A percentile compares a stretch with the other conserved stretches of the same genome.
Evolutionary conservation across 2,113 vertebrate species (phyloP).

Genomic region (Asarcornis scutulata): DNA sequence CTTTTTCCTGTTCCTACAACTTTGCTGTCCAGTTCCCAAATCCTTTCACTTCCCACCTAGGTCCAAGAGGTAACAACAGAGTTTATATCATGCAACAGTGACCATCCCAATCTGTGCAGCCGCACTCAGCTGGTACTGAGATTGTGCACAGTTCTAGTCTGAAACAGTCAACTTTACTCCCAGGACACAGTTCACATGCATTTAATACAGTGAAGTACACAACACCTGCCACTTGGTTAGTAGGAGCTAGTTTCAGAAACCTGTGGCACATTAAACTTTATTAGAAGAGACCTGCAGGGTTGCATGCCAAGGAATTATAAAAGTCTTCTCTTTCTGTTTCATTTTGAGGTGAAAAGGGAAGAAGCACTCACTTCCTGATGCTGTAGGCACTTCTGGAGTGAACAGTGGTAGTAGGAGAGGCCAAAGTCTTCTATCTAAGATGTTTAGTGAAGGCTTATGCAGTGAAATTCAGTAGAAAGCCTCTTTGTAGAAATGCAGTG

Average conservation of each 20-base stretch:
- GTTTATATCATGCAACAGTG: neutral
- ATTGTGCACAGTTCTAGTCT: neutral
- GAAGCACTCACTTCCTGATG: neutral
- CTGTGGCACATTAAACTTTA: accelerated
- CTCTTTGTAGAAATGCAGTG: no score
- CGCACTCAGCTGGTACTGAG: neutral
- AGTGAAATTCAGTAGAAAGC: neutral
- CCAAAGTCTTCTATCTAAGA: neutral
- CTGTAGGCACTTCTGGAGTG: accelerated
- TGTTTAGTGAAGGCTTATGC: neutral
- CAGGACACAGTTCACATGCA: neutral
- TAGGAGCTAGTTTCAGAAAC: neutral
- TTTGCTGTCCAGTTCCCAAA: neutral
- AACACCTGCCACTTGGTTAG: neutral
- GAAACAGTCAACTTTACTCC: neutral
- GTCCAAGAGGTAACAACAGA: neutral
- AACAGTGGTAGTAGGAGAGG: accelerated
- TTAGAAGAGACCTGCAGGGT: neutral
- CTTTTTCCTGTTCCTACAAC: accelerated
- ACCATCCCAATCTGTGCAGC: neutral
- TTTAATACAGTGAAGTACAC: neutral
- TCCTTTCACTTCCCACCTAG: neutral
- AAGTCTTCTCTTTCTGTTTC: neutral
- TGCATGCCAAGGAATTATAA: neutral
- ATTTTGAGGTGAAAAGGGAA: neutral